Conservation (phyloP, 2,797 vertebrate genomes). For the Phrynocephalus vlangalii region DNA sequence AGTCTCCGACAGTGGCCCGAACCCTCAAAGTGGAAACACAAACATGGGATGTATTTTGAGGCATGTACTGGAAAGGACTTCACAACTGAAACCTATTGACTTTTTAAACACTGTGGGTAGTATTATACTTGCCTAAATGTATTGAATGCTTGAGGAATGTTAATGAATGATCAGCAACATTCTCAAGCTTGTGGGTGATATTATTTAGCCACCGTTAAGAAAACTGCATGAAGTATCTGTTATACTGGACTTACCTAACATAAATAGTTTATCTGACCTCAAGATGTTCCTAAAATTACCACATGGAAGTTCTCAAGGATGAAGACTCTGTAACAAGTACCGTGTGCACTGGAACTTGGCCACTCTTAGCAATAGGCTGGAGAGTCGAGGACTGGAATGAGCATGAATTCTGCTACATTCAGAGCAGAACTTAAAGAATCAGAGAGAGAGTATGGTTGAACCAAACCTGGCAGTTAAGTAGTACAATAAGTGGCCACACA, state of each 20-base stretch:
- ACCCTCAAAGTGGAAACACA: not conserved
- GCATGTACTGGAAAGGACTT: not conserved
- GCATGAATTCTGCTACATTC: not conserved
- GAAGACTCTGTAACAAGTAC: no score
- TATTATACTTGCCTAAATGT: not conserved
- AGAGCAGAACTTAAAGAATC: not conserved
- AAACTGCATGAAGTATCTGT: not conserved
- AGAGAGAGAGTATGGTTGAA: not conserved
- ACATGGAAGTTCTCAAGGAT: not conserved
- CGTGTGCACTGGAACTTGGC: not conserved
- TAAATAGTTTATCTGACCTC: no score
- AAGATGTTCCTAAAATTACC: not conserved
- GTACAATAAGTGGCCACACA: not conserved
- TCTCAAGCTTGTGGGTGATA: not conserved
- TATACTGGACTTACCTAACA: not conserved
- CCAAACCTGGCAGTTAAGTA: not conserved
- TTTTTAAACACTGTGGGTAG: not conserved
- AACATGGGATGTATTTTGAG: slow-evolving; percentile 14
- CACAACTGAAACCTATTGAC: not conserved
- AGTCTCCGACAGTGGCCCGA: not conserved
- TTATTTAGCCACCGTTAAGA: not conserved
- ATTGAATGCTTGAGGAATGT: not conserved
- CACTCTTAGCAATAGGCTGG: not conserved
- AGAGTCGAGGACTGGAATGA: not conserved
- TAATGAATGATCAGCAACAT: not conserved